These are phyloP conservation scores for Poecilia picta DNA, from an alignment of 2,797 vertebrate species.

Conservation along the genomic window DNA sequence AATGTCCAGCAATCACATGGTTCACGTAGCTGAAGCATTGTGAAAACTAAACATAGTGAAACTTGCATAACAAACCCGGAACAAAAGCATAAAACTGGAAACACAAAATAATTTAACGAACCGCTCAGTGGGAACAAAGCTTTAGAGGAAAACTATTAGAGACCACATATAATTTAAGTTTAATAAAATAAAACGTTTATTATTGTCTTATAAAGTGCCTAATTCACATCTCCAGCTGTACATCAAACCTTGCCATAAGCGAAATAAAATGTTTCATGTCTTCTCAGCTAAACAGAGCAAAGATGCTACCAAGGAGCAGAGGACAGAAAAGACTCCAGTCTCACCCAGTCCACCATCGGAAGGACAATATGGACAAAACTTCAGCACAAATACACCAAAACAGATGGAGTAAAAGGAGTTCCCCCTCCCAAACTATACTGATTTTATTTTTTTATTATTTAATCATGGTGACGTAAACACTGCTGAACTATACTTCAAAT, in stretches of 20 bases:
- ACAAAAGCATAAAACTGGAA: not conserved
- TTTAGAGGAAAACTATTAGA: not conserved
- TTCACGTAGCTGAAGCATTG: not conserved
- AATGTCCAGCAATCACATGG: not conserved
- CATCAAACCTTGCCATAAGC: not conserved
- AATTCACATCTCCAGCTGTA: not conserved
- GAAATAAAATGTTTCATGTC: conserved; percentile 11
- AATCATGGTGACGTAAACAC: not conserved
- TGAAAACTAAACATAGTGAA: not conserved
- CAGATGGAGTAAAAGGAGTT: not conserved
- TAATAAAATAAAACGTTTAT: not conserved
- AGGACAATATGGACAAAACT: conserved; percentile 7
- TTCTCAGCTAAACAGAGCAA: conserved; percentile 56
- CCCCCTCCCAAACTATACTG: not conserved
- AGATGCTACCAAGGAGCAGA: conserved; percentile 29
- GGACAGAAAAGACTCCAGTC: conserved; percentile 30
- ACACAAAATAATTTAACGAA: not conserved
- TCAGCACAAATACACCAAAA: conserved; percentile 17
- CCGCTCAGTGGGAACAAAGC: not conserved
- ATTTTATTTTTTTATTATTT: not conserved
- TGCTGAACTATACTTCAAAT: not conserved
- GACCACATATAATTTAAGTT: not conserved
- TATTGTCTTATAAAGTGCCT: not conserved
- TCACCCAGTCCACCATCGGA: conserved; percentile 12
- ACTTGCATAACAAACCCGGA: not conserved